Evolutionary conservation across 53 echinoderm and acorn worm species (phyloP).

Genomic region (Antedon mediterranea): DNA sequence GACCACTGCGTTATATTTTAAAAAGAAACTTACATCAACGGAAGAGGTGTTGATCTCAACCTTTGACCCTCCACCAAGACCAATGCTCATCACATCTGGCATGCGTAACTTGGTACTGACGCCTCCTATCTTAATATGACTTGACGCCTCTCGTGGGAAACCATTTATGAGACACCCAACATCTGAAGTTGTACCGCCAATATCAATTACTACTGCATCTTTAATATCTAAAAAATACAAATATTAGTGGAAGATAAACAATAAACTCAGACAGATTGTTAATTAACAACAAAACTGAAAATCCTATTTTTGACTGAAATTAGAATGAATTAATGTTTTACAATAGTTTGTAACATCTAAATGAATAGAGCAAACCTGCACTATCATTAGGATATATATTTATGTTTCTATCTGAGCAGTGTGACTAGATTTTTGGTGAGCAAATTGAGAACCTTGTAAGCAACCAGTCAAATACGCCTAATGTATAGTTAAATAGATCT

Average conservation of each 20-base stretch:
- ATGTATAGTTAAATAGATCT: background rate
- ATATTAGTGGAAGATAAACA: no score
- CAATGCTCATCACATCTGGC: constrained; percentile 77
- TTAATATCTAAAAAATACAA: constrained; percentile 29
- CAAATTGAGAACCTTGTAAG: no score
- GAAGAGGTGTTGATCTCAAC: constrained; percentile 11
- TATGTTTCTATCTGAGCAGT: no score
- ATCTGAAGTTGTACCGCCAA: constrained; percentile 79
- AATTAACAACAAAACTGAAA: no score
- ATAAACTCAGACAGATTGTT: no score
- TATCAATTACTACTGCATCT: constrained; percentile 73
- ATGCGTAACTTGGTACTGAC: constrained; percentile 80
- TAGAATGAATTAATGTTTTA: no score
- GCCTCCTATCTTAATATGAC: constrained; percentile 47
- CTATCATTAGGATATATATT: no score
- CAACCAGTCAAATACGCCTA: no score
- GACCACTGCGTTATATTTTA: background rate
- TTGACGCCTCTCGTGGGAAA: constrained; percentile 70
- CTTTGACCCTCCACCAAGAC: constrained; percentile 75
- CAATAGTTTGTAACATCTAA: no score
- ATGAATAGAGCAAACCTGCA: no score
- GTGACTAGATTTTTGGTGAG: no score
- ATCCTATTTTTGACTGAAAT: no score
- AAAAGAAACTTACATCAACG: constrained; percentile 15
- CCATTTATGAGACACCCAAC: constrained; percentile 53